Evolutionary conservation across 1,140 invertebrate species (phyloP), one percentile per base, ranked within the genome.

Genomic region (Drosophila mayri): DNA sequence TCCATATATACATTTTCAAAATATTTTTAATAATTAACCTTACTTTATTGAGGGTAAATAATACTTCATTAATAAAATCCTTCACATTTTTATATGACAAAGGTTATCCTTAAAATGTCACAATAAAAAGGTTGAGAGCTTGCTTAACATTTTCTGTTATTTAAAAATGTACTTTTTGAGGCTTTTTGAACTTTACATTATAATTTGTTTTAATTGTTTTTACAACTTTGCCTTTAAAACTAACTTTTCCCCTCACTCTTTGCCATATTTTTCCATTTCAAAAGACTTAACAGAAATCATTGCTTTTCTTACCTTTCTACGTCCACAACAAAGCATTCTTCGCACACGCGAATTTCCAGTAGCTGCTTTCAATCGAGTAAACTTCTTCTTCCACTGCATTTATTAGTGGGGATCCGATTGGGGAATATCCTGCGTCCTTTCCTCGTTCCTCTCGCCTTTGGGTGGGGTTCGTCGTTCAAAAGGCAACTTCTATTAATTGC

Each of bases 241-340:
- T 16, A 0, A 5, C 1, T 32, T 32, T 20, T 3, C 4, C 7
- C 5, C 18, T 3, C 2, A 28, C 6, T 32, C 5, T 0, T 9
- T 12, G 14, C 3, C 3, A 20, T 22, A 16, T 3, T 38, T 30
- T n/a, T 0, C 4, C 6, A 16, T 20, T 20, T 4, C 18, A 57
- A 46, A 50, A 8, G 2, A 9, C 1, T n/a, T 20, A 1, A 9
- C 10, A 22, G 11, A 32, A 38, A 50, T 14, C 8, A 16, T 37
- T 44, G 11, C 16, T 32, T 16, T 37, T 93, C 94, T 94, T 81
- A 96, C 96, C 96, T 96, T 96, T 95, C 96, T 96, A 94, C 96
- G 95, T 94, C 96, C 96, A 95, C 96, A 96, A 95, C 96, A 97
- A 94, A 96, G 96, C 96, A 97, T 97, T 95, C 94, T 95, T 95